These are phyloP conservation scores for Arge pagana DNA, from an alignment of 2,888 invertebrate species.

Conservation along the genomic window DNA sequence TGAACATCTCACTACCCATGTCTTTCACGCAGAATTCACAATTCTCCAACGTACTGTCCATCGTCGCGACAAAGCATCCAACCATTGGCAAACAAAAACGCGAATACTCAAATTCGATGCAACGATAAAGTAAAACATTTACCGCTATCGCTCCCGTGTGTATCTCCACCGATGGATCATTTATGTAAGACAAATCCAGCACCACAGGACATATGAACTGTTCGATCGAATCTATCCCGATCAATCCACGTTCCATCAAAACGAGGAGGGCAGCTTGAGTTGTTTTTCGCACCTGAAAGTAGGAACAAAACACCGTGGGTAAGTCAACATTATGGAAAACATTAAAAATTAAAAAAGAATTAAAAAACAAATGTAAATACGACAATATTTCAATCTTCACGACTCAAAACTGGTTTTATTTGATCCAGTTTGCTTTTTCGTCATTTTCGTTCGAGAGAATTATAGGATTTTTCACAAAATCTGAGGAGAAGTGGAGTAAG, in stretches of 20 bases:
- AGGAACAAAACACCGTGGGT: slow-evolving; percentile 9
- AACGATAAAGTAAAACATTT: slow-evolving; percentile 51
- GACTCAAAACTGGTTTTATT: too few relatives aligned
- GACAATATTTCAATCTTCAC: too few relatives aligned
- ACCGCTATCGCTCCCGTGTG: slow-evolving; percentile 64
- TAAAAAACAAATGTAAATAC: too few relatives aligned
- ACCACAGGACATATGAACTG: slow-evolving; percentile 69
- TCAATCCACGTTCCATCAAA: slow-evolving; percentile 68
- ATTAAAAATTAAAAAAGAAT: too few relatives aligned
- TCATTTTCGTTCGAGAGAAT: too few relatives aligned
- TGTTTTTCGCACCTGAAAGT: slow-evolving; percentile 66
- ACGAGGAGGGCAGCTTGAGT: slow-evolving; percentile 68
- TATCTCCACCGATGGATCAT: slow-evolving; percentile 61
- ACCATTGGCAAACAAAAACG: too few relatives aligned
- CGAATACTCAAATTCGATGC: neutral
- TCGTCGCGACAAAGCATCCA: neutral
- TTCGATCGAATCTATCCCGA: slow-evolving; percentile 66
- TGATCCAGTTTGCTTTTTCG: too few relatives aligned
- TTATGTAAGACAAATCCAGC: slow-evolving; percentile 62
- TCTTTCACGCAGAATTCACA: slow-evolving; percentile 81
- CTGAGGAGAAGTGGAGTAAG: too few relatives aligned
- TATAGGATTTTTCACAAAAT: too few relatives aligned
- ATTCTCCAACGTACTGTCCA: neutral
- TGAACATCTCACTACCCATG: slow-evolving; percentile 97
- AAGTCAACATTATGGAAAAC: too few relatives aligned